Evolutionary conservation across 2,113 vertebrate genomes (phyloP).

Genomic region (Phrynosoma platyrhinos): DNA sequence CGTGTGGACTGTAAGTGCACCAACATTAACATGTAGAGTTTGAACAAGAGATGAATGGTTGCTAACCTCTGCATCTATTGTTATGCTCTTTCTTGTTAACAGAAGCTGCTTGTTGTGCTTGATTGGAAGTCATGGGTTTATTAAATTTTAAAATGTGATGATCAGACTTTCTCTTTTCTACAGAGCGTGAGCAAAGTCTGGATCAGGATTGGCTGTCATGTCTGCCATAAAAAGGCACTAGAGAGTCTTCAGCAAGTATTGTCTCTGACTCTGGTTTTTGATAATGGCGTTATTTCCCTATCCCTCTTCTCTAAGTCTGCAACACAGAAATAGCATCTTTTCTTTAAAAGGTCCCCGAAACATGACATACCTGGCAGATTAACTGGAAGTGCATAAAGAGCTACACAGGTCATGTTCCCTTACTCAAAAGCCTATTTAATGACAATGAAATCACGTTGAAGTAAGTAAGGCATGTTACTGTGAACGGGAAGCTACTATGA

Average conservation of each 20-base stretch:
- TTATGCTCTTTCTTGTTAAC: conserved; percentile 71
- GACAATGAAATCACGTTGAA: conserved; percentile 11
- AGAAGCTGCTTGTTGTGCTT: conserved; percentile 77
- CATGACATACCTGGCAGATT: conserved; percentile 27
- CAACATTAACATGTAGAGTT: conserved; percentile 63
- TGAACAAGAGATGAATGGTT: conserved; percentile 71
- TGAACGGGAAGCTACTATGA: background rate
- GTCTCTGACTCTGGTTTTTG: conserved; percentile 75
- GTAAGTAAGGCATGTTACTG: background rate
- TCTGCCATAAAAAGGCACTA: conserved; percentile 85
- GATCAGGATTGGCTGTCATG: conserved; percentile 90
- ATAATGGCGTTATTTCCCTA: conserved; percentile 64
- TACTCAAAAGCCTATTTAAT: background rate
- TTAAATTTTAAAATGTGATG: conserved; percentile 82
- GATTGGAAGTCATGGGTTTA: conserved; percentile 77
- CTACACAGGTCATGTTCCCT: background rate
- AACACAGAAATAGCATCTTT: conserved; percentile 39
- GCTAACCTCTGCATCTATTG: conserved; percentile 61
- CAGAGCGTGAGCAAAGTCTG: conserved; percentile 89
- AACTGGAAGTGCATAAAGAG: conserved; percentile 45
- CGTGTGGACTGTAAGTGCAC: conserved; percentile 68
- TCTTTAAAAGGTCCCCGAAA: conserved; percentile 56
- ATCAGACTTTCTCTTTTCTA: conserved; percentile 90
- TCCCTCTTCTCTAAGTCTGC: conserved; percentile 54
- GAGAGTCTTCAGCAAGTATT: conserved; percentile 86